Conservation (phyloP, 2,888 invertebrate species). For the Yponomeuta cagnagella region DNA sequence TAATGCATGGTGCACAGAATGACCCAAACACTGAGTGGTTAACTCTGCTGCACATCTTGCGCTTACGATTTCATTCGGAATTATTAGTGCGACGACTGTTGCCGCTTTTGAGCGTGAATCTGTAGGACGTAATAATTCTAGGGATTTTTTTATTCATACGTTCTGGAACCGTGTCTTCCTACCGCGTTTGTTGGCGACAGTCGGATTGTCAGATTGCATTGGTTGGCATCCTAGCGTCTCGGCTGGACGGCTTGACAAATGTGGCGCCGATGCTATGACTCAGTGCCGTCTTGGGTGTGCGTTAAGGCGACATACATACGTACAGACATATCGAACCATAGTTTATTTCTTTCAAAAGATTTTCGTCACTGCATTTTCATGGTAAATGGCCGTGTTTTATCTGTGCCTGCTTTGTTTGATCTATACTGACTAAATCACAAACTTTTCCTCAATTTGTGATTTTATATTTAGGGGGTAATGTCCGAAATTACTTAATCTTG, state of each 20-base stretch:
- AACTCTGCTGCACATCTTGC: neutral
- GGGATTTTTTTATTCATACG: no score
- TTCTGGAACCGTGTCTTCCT: neutral
- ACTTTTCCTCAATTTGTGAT: no score
- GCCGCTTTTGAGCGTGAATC: neutral
- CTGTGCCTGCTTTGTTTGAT: no score
- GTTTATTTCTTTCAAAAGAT: no score
- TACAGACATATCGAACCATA: neutral
- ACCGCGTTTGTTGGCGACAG: neutral
- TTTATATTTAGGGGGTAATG: no score
- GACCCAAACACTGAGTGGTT: no score
- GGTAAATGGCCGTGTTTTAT: no score
- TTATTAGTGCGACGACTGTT: neutral
- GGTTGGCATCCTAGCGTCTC: conserved; percentile 16
- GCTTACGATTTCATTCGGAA: neutral
- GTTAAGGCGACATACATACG: neutral
- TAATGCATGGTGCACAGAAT: no score
- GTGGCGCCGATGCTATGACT: conserved; percentile 37
- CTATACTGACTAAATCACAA: no score
- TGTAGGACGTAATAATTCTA: no score
- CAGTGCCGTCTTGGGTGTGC: conserved; percentile 2
- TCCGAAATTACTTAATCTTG: no score
- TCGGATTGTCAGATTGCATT: neutral
- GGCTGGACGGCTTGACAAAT: conserved; percentile 33
- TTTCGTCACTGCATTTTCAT: no score